Conservation (phyloP, 2,797 vertebrate genomes). For the Sebastiscus tertius region DNA sequence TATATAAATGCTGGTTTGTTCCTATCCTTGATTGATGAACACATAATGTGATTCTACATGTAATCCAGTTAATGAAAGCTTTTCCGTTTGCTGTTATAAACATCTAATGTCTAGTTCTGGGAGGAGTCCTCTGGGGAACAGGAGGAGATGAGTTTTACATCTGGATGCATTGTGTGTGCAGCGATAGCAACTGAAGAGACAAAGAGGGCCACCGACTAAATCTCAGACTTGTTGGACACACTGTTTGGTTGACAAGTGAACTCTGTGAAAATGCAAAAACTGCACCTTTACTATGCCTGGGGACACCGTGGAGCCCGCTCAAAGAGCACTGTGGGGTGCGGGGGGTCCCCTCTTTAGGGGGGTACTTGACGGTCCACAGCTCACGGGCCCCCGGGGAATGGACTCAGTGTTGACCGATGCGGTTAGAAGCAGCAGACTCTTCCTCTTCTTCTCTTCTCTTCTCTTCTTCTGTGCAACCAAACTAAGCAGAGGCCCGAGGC, state of each 20-base stretch:
- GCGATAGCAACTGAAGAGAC: neutral
- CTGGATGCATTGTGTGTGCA: neutral
- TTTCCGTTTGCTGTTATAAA: neutral
- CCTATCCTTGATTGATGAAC: neutral
- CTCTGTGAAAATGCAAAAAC: neutral
- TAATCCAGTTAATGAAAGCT: neutral
- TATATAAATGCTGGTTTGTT: neutral
- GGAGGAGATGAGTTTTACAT: neutral
- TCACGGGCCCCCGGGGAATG: neutral
- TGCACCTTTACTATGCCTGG: neutral
- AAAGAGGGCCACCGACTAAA: neutral
- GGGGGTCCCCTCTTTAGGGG: neutral
- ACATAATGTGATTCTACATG: neutral
- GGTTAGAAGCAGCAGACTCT: neutral
- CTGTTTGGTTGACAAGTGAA: no score
- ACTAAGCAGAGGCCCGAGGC: conserved; percentile 20
- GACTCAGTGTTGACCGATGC: neutral
- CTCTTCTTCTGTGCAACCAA: neutral
- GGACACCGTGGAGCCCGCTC: neutral
- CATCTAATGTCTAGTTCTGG: neutral
- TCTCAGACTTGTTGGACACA: neutral
- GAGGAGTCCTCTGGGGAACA: neutral
- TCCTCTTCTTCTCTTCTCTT: conserved; percentile 4
- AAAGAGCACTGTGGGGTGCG: neutral
- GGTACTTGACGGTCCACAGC: neutral